Evolutionary conservation across 2,113 vertebrate genomes (phyloP), one percentile per base, ranked within the genome.

Genomic region (Phyllostomus hastatus): DNA sequence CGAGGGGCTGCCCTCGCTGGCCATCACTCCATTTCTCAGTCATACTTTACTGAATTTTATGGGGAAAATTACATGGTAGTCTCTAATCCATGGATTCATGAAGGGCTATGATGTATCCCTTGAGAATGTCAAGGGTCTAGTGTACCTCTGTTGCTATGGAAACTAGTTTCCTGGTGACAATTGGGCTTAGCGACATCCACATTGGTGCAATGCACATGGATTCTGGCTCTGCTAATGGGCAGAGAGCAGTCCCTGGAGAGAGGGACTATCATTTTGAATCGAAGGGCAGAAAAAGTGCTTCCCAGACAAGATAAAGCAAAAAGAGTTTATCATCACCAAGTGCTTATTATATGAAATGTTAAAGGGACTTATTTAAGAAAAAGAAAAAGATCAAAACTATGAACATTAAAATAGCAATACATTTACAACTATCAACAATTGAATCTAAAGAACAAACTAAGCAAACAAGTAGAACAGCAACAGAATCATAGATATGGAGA

Each of bases 81-180:
- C 41, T 92, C 41, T 78, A 87, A 48, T 52, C 35, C 70, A 80
- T 9, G 59, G 93, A 85, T 64, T 81, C 76, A 54, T 33, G 69
- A 95, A 64, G 46, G 79, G 85, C 91, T 86, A 17, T 92, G 91
- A 94, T 86, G 91, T 85, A 67, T 92, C 91, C 90, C 81, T 90
- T 10, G 91, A 96, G 94, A 96, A 93, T 59, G 82, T 96, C 88
- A 92, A 96, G 95, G 95, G 95, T 93, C 96, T 92, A 81, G 85
- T 82, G 54, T 95, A 96, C 43, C 59, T 94, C 66, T 66, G 92
- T 98, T 5, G 1, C 97, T 85, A 98, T 95, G 90, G 97, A 92
- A 97, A 97, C 97, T 24, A 61, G 81, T 66, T 96, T 88, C 54
- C 94, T 89, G 64, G 61, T 86, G 95, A 92, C 85, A 89, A 0